phyloP scores from a whole-genome alignment of 2,113 vertebrate genomes.

The Struthio camelus region DNA sequence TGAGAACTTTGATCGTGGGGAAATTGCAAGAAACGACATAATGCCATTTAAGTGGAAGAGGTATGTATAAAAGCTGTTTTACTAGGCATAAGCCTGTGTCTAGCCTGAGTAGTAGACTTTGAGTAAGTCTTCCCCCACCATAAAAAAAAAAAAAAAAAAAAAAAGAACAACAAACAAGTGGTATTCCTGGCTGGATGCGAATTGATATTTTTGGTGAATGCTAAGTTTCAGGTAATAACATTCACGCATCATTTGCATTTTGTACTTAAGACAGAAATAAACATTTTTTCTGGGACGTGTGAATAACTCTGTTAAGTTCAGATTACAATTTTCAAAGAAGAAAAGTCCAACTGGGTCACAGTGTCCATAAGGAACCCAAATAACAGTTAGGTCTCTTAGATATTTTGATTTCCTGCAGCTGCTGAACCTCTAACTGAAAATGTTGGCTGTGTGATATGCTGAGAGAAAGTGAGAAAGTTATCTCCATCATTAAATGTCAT shows the following conservation, averaged over 20 bases:
- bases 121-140: background rate
- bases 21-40: background rate
- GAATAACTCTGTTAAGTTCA: background rate
- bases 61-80: slow-evolving; percentile 25
- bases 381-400: background rate
- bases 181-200: slow-evolving; percentile 16
- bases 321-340: background rate
- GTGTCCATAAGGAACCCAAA: background rate
- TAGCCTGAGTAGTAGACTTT: background rate
- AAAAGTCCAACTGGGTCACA: no score
- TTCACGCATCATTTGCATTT: background rate
- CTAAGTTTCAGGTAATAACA: background rate
- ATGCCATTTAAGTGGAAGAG: slow-evolving; percentile 40
- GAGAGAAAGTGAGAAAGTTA: background rate
- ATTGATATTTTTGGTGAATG: background rate
- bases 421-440: background rate
- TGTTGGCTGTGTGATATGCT: background rate
- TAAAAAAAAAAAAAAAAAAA: background rate
- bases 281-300: background rate
- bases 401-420: background rate
- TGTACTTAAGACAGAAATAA: background rate
- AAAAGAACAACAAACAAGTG: background rate
- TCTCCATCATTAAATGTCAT: background rate
- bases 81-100: background rate
- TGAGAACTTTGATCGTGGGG: slow-evolving; percentile 28